phyloP scores from a whole-genome alignment of 2,113 vertebrate genomes.

The Morone chrysops region DNA sequence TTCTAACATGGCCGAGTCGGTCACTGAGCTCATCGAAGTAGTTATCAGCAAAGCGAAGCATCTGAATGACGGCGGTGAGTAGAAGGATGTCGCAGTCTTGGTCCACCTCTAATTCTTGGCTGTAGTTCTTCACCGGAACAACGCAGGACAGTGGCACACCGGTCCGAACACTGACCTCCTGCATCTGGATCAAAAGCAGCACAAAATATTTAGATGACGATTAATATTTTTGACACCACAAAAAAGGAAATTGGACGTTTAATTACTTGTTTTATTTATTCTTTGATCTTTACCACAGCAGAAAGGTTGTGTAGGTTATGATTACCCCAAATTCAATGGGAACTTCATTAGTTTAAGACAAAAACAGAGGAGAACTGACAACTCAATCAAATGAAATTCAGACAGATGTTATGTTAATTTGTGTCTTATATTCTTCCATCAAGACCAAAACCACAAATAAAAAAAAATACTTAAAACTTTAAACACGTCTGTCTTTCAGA shows the following conservation, averaged over 20 bases:
- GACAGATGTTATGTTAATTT: background rate
- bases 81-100: constrained; percentile 72
- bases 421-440: background rate
- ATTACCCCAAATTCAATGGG: background rate
- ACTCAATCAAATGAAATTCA: background rate
- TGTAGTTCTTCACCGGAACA: constrained; percentile 78
- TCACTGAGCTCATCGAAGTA: constrained; percentile 62
- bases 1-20: background rate
- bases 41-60: constrained; percentile 56
- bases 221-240: background rate
- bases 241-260: background rate
- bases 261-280: background rate
- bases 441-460: background rate
- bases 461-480: too few relatives aligned
- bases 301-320: background rate
- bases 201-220: background rate
- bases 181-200: constrained; percentile 38
- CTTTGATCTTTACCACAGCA: background rate
- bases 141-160: constrained; percentile 61
- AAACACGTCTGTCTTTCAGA: background rate
- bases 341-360: background rate
- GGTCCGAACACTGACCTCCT: constrained; percentile 34
- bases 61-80: constrained; percentile 59
- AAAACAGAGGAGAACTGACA: background rate
- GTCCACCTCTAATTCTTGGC: constrained; percentile 72